These are phyloP conservation scores for Drosophila sucinea DNA, from an alignment of 1,140 invertebrate genomes.

Conservation along the genomic window DNA sequence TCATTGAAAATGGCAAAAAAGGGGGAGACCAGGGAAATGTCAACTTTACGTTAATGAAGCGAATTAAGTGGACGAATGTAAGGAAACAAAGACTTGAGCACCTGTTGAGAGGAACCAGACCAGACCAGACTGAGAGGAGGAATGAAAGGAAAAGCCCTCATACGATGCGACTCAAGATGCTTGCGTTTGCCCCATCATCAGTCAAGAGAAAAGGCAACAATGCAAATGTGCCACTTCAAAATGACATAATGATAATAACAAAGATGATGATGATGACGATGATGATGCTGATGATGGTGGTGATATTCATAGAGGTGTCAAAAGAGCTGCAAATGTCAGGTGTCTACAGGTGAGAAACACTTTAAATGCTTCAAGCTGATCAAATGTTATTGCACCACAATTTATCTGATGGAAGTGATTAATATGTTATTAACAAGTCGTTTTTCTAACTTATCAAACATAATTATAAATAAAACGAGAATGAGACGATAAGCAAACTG, in stretches of 20 bases:
- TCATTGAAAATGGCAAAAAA: conserved; percentile 9
- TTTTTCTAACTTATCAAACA: neutral
- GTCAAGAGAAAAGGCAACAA: conserved; percentile 41
- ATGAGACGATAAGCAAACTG: neutral
- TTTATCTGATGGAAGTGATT: neutral
- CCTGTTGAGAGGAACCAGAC: conserved; percentile 52
- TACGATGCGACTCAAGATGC: conserved; percentile 57
- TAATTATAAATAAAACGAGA: neutral
- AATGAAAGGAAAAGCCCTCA: conserved; percentile 47
- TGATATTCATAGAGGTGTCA: conserved; percentile 41
- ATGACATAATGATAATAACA: conserved; percentile 60
- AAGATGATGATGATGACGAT: conserved; percentile 32
- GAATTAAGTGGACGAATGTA: conserved; percentile 40
- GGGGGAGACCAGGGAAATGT: conserved; percentile 40
- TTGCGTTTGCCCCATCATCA: conserved; percentile 10
- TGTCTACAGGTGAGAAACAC: conserved; percentile 61
- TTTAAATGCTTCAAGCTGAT: conserved; percentile 60
- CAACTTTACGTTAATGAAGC: conserved; percentile 62
- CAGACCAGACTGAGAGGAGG: neutral
- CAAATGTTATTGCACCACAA: conserved; percentile 48
- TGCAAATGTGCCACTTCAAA: conserved; percentile 54
- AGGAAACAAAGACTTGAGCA: conserved; percentile 35
- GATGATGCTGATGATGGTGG: conserved; percentile 42
- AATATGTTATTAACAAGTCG: conserved; percentile 6
- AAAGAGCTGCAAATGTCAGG: conserved; percentile 39